Base-by-base conservation (phyloP, 2,797 vertebrate genomes). In the Protonibea diacanthus region DNA sequence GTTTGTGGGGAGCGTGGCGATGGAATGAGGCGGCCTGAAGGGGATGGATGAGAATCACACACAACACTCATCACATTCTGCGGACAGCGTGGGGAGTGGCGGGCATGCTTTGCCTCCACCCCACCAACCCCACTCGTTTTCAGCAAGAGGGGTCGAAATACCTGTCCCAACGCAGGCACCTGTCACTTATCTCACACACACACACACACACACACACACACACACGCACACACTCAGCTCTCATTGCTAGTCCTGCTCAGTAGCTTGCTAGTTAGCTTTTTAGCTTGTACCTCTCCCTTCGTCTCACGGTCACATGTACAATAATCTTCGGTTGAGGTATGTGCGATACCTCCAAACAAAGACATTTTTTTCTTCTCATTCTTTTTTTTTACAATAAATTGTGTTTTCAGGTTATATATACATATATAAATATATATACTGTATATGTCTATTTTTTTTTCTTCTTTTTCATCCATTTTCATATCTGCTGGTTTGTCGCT, bases 31-130 rank as follows among this genome's bases (percentile, higher is more conserved):
- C 40, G 90, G 92, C 92, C 86, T 76, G 88, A 89, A 85, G 80
- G 90, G 86, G 87, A 91, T 85, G 89, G 91, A 93, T 90, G 86
- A 89, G 92, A 92, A 83, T 76, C 91, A 91, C 90, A 86, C 88
- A 88, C 89, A 90, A 90, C 87, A 88, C 92, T 93, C 89, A 91
- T 94, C 93, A 91, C 92, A 91, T 91, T 90, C 88, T 89, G 91
- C 82, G 85, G 91, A 90, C 87, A 82, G 91, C 61, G 78, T 86
- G 87, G 85, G 86, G 84, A 87, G 84, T 42, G 78, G 88, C 55
- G 58, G 86, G 82, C 86, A 64, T 6, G 74, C 76, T 82, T 21
- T 73, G 84, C 85, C 91, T 91, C 89, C 82, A 72, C 85, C 88
- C 76, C 78, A 81, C 83, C 67, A 42, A 69, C 33, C 69, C 52